Evolutionary conservation across 2,113 vertebrate genomes (phyloP), one percentile per base, ranked within the genome.

Genomic region (Hydrolagus affinis): DNA sequence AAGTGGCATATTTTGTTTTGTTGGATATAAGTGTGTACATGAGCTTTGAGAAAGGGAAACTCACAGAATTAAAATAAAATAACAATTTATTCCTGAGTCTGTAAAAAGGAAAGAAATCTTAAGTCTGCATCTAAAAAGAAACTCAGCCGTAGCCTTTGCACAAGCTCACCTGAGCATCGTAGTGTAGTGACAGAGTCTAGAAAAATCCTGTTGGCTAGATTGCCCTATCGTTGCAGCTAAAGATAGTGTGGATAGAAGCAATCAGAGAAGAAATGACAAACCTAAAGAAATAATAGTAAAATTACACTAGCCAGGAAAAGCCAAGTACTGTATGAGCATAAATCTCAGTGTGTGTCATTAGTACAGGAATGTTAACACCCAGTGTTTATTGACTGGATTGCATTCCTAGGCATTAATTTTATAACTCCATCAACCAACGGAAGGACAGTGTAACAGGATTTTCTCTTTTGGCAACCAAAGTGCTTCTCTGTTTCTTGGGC

Each of bases 331-430:
- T 30, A 28, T 21, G 62, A 19, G 62, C 44, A 44, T 44, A 44
- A 44, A 44, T 9, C 77, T 83, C 14, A 3, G 73, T 28, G 28
- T 21, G 25, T 83, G 78, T 62, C 78, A 83, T 83, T 83, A 68
- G 60, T 60, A 30, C 23, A 32, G 78, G 78, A 83, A 83, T 68
- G 78, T 56, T 83, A 66, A 83, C 78, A 83, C 66, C 78, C 60
- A 83, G 25, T 66, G 78, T 60, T 83, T 83, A 83, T 66, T 66
- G 30, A 83, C 76, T 80, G 17, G 62, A 68, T 62, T 28, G 62
- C 78, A 83, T 83, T 83, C 78, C 62, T 83, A 17, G 6, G 78
- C 64, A 32, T 83, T 83, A 83, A 83, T 83, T 83, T 28, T 68
- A 60, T 62, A 83, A 83, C 62, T 66, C 78, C 28, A 66, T 68